Percentiles rank a stretch among this genome's conserved stretches.
Evolutionary conservation across 2,113 vertebrate species (phyloP).

Genomic region (Nematolebias whitei): DNA sequence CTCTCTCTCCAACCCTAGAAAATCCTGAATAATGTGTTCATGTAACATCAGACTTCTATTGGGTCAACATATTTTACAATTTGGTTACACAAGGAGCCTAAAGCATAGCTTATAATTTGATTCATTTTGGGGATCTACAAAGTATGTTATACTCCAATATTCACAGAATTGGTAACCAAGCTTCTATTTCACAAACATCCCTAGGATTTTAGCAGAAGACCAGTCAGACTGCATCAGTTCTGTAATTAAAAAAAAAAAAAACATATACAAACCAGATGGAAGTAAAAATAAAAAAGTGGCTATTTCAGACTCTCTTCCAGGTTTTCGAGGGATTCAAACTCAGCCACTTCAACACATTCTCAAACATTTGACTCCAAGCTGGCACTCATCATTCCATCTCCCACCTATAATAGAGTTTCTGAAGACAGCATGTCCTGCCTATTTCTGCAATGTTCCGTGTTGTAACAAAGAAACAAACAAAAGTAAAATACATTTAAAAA

Average conservation of each 20-base stretch:
- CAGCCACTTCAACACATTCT: slow-evolving; percentile 30
- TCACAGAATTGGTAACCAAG: neutral
- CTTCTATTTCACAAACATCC: slow-evolving; percentile 6
- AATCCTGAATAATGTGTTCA: slow-evolving; percentile 1
- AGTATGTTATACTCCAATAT: neutral
- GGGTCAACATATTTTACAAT: slow-evolving; percentile 3
- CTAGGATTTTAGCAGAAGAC: slow-evolving; percentile 13
- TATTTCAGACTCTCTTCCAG: slow-evolving; percentile 18
- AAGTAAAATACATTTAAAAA: too few relatives aligned
- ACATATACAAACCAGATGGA: slow-evolving; percentile 22
- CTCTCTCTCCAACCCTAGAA: neutral
- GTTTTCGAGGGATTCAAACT: slow-evolving; percentile 23
- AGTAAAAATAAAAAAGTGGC: slow-evolving; percentile 20
- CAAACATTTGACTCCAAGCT: slow-evolving; percentile 16
- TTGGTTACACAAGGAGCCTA: slow-evolving; percentile 3
- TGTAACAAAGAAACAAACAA: neutral
- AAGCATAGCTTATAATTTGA: slow-evolving; percentile 17
- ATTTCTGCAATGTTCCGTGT: slow-evolving; percentile 2
- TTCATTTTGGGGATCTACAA: slow-evolving; percentile 15
- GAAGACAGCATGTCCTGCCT: slow-evolving; percentile 3
- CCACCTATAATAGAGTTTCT: slow-evolving; percentile 10
- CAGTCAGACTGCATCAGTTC: slow-evolving; percentile 6
- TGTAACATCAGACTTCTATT: neutral
- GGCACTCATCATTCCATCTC: slow-evolving; percentile 32
- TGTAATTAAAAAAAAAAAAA: slow-evolving; percentile 2